These are phyloP conservation scores for Heterotilapia buettikoferi DNA, from an alignment of 2,113 vertebrate genomes.

Conservation along the genomic window DNA sequence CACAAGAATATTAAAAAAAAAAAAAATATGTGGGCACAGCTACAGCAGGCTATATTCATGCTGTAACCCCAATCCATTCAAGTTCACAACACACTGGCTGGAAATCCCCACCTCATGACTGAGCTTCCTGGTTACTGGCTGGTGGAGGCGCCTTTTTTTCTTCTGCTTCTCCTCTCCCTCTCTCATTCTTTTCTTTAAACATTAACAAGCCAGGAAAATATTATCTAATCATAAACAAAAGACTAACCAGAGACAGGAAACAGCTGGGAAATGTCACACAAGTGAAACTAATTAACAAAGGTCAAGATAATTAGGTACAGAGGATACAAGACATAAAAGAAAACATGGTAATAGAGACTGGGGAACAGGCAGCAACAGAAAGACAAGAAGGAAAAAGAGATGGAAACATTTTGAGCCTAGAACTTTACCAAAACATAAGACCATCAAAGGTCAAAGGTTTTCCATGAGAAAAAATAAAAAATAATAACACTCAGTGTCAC, in stretches of 20 bases:
- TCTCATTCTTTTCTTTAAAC: not conserved
- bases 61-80: conserved; percentile 58
- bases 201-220: conserved; percentile 7
- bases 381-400: not conserved
- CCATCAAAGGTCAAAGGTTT: not conserved
- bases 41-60: conserved; percentile 20
- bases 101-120: conserved; percentile 71
- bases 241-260: not conserved
- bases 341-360: not conserved
- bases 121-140: conserved; percentile 61
- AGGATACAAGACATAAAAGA: not conserved
- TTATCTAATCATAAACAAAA: not conserved
- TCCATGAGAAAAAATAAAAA: not conserved
- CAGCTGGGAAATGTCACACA: not conserved
- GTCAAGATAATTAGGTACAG: not conserved
- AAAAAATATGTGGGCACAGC: conserved; percentile 23
- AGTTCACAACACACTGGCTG: conserved; percentile 60
- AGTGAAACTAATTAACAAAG: not conserved
- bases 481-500: not conserved
- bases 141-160: conserved; percentile 26
- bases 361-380: not conserved
- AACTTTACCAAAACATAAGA: not conserved
- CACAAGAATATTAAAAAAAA: conserved; percentile 1
- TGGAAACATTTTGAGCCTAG: not conserved
- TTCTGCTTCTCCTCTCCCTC: not conserved